These are phyloP conservation scores for Drepana arcuata DNA, from an alignment of 1,140 invertebrate species.

Conservation along the genomic window DNA sequence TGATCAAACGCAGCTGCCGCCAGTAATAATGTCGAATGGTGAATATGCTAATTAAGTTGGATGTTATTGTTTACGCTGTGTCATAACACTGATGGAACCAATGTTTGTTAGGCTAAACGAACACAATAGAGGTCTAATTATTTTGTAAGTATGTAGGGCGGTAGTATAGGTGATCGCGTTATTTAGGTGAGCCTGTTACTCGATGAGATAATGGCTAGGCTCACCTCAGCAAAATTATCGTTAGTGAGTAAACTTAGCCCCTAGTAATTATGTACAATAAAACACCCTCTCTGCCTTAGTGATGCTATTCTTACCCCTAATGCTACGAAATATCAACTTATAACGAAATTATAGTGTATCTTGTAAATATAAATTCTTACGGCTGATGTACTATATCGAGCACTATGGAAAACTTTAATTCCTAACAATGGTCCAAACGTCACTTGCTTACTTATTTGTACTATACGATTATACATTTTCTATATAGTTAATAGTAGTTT, in stretches of 20 bases:
- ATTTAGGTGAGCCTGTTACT: no score
- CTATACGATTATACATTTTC: slow-evolving; percentile 67
- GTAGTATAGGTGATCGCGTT: no score
- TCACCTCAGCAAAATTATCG: no score
- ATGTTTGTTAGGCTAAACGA: slow-evolving; percentile 41
- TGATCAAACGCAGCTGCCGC: no score
- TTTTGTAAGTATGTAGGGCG: slow-evolving; percentile 34
- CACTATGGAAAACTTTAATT: slow-evolving; percentile 68
- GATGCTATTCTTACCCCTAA: slow-evolving; percentile 61
- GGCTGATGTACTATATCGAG: slow-evolving; percentile 51
- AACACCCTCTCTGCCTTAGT: slow-evolving; percentile 66
- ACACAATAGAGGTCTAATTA: slow-evolving; percentile 44
- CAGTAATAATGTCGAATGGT: no score
- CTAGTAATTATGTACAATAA: slow-evolving; percentile 58
- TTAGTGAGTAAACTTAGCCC: slow-evolving; percentile 42
- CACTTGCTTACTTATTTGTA: slow-evolving; percentile 68
- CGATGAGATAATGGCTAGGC: no score
- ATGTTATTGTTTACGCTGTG: slow-evolving; percentile 12
- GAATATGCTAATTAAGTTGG: background rate
- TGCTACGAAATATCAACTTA: slow-evolving; percentile 47
- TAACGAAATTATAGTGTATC: slow-evolving; percentile 43
- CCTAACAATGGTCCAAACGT: slow-evolving; percentile 70
- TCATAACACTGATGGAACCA: slow-evolving; percentile 44
- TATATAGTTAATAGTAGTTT: slow-evolving; percentile 65
- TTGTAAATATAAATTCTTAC: slow-evolving; percentile 65